These are phyloP conservation scores for Hypomecis atomaria DNA, from an alignment of 2,888 invertebrate genomes.

Conservation along the genomic window DNA sequence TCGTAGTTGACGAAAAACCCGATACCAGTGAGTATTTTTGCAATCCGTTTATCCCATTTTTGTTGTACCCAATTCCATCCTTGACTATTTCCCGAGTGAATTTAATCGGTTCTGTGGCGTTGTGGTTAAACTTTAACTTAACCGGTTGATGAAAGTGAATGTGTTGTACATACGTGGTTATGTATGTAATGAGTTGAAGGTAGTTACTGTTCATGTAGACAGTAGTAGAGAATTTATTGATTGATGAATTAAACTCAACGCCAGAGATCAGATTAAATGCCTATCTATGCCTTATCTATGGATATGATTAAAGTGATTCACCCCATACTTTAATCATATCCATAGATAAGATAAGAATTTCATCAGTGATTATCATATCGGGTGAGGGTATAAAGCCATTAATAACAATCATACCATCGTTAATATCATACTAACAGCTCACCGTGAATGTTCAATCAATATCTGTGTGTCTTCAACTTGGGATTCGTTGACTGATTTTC, in stretches of 20 bases:
- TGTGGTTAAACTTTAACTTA: conserved; percentile 47
- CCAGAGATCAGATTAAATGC: conserved; percentile 58
- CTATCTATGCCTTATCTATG: too few relatives aligned
- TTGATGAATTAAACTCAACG: conserved; percentile 44
- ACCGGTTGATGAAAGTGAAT: conserved; percentile 60
- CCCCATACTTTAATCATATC: conserved; percentile 60
- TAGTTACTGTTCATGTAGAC: conserved; percentile 14
- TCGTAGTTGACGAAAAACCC: conserved; percentile 73
- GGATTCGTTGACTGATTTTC: conserved; percentile 83
- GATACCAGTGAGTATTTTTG: conserved; percentile 79
- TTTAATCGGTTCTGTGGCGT: conserved; percentile 64
- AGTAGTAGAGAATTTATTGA: conserved; percentile 7
- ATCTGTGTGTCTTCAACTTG: conserved; percentile 84
- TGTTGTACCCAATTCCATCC: conserved; percentile 57
- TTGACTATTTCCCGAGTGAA: conserved; percentile 51
- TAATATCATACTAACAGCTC: conserved; percentile 63
- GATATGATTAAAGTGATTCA: conserved; percentile 62
- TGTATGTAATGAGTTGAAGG: conserved; percentile 36
- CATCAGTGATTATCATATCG: conserved; percentile 56
- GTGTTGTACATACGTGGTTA: conserved; percentile 41
- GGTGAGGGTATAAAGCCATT: conserved; percentile 58
- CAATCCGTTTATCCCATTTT: conserved; percentile 54
- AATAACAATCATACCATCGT: conserved; percentile 61
- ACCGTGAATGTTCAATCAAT: conserved; percentile 65
- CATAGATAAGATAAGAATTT: conserved; percentile 68